phyloP scores from a whole-genome alignment of 1,140 invertebrate species.

The Anthonomus grandis region DNA sequence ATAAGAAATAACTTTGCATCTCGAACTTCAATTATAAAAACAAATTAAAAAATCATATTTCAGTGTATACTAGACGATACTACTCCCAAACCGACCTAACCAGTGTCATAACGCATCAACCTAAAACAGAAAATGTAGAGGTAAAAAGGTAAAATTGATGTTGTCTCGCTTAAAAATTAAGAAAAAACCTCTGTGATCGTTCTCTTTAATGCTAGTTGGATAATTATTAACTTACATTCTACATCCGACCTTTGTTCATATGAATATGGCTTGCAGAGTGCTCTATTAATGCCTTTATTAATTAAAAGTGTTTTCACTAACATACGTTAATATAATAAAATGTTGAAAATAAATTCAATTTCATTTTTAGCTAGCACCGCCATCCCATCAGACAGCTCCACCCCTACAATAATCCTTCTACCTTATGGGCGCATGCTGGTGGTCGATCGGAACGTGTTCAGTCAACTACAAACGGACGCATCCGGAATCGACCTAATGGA shows the following conservation, averaged over 20 bases:
- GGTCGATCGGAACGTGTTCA: conserved; percentile 54
- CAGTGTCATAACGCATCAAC: conserved; percentile 14
- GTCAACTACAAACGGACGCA: conserved; percentile 50
- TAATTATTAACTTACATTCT: too few species aligned
- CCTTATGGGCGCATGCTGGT: conserved; percentile 59
- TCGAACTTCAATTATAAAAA: too few species aligned
- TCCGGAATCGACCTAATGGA: conserved; percentile 54
- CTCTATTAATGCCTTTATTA: too few species aligned
- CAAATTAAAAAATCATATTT: too few species aligned
- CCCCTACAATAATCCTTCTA: conserved; percentile 57
- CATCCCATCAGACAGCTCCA: conserved; percentile 37
- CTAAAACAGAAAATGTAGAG: conserved; percentile 23
- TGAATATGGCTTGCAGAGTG: too few species aligned
- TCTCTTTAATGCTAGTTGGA: too few species aligned
- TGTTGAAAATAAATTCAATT: too few species aligned
- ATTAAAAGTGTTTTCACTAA: too few species aligned
- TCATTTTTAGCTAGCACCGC: conserved; percentile 37
- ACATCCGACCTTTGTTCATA: too few species aligned
- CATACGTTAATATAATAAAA: too few species aligned
- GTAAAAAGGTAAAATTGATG: conserved; percentile 29
- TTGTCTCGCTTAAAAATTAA: conserved; percentile 8
- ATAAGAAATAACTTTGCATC: too few species aligned
- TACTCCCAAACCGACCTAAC: conserved; percentile 20
- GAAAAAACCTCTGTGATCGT: too few species aligned
- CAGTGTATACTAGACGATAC: conserved; percentile 37